Base-by-base conservation (phyloP, 1,140 invertebrate genomes). In the Laupala kohalensis region DNA sequence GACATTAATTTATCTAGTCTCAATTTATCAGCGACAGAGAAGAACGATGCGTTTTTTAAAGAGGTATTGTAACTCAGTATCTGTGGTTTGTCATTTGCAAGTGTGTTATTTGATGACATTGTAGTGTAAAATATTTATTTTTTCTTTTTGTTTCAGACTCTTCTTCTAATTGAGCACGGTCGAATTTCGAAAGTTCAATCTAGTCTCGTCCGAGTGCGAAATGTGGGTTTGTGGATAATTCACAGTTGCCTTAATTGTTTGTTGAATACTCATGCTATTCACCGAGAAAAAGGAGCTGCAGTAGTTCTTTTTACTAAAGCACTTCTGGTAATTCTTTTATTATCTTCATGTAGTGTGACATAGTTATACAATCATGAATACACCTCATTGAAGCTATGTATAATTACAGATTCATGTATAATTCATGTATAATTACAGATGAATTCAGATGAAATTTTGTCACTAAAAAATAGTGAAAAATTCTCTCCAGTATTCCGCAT, bases 241-340 rank as follows among this genome's bases (percentile, higher is more conserved):
- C 79, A 82, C 76, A 78, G 78, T 65, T 85, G 84, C 78, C 79
- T 77, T 5, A 82, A 82, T 75, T 83, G 82, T 77, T 75, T 72
- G n/a, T 76, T 76, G 72, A 79, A 83, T 73, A 84, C 84, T 19
- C 83, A 85, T 78, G 83, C 84, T n/a, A 76, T 85, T 6, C 81
- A 84, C 62, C 78, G 77, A 73, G 79, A 83, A 73, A 78, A 79
- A 75, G 83, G 82, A 73, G 82, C 82, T 66, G 78, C 80, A 71
- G 78, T 78, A 74, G 81, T 84, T 69, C 76, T 85, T 25, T 79
- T 85, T 69, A 80, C 80, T 75, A 76, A 76, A 29, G 77, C 81
- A 74, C 76, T 85, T 71, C 72, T 83, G 76, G 83, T 84, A 76
- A 82, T 79, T 82, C 65, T 64, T 69, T 69, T 25, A 37, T 28